phyloP scores from a whole-genome alignment of 2,888 invertebrate genomes.

The Pyrochroa serraticornis region DNA sequence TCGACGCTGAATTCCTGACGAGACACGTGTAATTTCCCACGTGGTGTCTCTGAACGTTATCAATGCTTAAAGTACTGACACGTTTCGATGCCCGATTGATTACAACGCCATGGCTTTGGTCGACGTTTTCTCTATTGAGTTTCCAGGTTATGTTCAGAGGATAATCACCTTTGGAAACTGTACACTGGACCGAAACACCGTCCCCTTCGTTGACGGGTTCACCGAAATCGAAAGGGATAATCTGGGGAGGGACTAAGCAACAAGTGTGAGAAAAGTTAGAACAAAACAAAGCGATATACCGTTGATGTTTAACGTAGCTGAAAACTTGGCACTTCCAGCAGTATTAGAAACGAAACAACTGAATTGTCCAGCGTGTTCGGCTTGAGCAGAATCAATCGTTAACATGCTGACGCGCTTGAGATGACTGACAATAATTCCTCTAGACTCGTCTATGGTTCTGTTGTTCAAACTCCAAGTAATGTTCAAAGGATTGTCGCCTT shows the following conservation, averaged over 20 bases:
- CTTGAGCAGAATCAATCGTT: slow-evolving; percentile 60
- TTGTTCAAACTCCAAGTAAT: slow-evolving; percentile 73
- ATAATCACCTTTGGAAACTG: slow-evolving; percentile 72
- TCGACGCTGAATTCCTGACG: slow-evolving; percentile 72
- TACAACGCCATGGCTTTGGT: slow-evolving; percentile 42
- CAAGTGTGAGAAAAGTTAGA: background rate
- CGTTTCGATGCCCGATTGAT: slow-evolving; percentile 59
- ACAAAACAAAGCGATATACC: slow-evolving; percentile 57
- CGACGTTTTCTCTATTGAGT: slow-evolving; percentile 67
- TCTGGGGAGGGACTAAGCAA: slow-evolving; percentile 25
- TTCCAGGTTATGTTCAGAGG: slow-evolving; percentile 77
- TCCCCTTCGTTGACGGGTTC: slow-evolving; percentile 71
- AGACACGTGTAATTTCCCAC: slow-evolving; percentile 78
- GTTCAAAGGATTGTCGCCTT: slow-evolving; percentile 73
- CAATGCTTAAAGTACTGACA: slow-evolving; percentile 72
- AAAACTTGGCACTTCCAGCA: slow-evolving; percentile 67
- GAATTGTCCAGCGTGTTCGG: slow-evolving; percentile 61
- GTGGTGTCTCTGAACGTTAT: slow-evolving; percentile 72
- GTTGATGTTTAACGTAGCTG: slow-evolving; percentile 70
- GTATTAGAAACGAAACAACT: slow-evolving; percentile 62
- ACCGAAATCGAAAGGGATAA: slow-evolving; percentile 61
- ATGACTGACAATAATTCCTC: slow-evolving; percentile 18
- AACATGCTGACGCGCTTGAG: slow-evolving; percentile 59
- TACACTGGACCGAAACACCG: slow-evolving; percentile 69
- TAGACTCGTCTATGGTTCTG: slow-evolving; percentile 47